Percentiles rank a stretch among this genome's conserved stretches.
Evolutionary conservation across 2,113 vertebrate species (phyloP).

Genomic region (Oenanthe melanoleuca): DNA sequence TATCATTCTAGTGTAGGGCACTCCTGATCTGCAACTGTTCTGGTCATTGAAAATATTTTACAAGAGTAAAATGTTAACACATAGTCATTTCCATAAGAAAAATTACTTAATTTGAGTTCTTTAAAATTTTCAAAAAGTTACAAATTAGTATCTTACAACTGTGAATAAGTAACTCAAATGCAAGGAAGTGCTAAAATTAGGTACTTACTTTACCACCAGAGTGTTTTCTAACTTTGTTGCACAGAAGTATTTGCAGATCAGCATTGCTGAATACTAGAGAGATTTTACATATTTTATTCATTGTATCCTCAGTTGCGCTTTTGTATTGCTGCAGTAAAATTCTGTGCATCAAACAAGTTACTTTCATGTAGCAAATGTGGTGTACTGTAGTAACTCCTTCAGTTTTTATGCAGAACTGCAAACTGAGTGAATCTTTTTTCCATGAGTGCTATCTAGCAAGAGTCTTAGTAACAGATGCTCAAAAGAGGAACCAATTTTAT

Average conservation of each 20-base stretch:
- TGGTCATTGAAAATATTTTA: conserved; percentile 46
- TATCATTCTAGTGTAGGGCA: conserved; percentile 86
- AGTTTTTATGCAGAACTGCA: conserved; percentile 73
- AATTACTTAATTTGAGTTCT: conserved; percentile 36
- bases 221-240: conserved; percentile 72
- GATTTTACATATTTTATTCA: conserved; percentile 48
- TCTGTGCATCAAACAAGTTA: conserved; percentile 80
- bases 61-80: neutral
- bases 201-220: neutral
- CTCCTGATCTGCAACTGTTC: conserved; percentile 87
- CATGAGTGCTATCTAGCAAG: conserved; percentile 29
- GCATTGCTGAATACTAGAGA: conserved; percentile 76
- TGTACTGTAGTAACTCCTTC: conserved; percentile 64
- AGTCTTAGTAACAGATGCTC: neutral
- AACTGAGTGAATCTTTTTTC: conserved; percentile 83
- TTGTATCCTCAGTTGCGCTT: conserved; percentile 70
- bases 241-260: conserved; percentile 83
- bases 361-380: conserved; percentile 67
- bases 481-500: neutral
- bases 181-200: conserved; percentile 27
- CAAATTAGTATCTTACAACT: neutral
- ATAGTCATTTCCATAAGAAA: neutral
- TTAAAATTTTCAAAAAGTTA: conserved; percentile 8
- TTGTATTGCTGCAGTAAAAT: conserved; percentile 74
- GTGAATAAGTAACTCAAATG: neutral